Evolutionary conservation across 2,113 vertebrate genomes (phyloP), one percentile per base, ranked within the genome.

Genomic region (Odobenus rosmarus): DNA sequence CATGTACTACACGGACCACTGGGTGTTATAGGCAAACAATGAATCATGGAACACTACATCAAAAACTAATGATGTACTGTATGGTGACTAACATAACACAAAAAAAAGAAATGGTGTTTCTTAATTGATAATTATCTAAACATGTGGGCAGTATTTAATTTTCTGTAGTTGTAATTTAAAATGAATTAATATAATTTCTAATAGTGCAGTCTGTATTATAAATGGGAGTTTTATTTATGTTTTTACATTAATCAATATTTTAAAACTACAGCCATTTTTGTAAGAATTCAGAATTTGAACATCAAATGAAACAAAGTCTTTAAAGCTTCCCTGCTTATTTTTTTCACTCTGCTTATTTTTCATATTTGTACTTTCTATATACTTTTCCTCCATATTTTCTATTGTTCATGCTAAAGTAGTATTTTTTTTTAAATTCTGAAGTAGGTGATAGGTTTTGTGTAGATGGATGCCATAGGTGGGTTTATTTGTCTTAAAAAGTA

Each of bases 401-500:
- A 64, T 76, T 76, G 15, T 69, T 67, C 33, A 19, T 76, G 21
- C 46, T 67, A 49, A 85, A 71, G 80, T 46, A 81, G 64, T 81
- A 90, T 76, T 67, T 74, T 95, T 95, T 77, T 33, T 8, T 8
- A 82, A 87, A 69, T 90, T 92, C 46, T 88, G 33, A 76, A 76
- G 6, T 74, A n/a, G 28, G 31, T 5, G 1, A 51, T 36, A 39
- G 16, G 18, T 79, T 92, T 84, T 92, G 24, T 93, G 18, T 64
- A 79, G 61, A 49, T 90, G 26, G 28, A 12, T 82, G 77, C 26
- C 8, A 23, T 28, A 28, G 19, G 72, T 80, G 51, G 33, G 12
- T 94, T 92, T 88, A 89, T 88, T 88, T 92, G 51, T 76, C 55
- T 85, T 95, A 80, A 64, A 94, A 59, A n/a, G 33, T 85, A 82